Evolutionary conservation across 2,888 invertebrate species (phyloP).

Genomic region (Saturnia japonica): DNA sequence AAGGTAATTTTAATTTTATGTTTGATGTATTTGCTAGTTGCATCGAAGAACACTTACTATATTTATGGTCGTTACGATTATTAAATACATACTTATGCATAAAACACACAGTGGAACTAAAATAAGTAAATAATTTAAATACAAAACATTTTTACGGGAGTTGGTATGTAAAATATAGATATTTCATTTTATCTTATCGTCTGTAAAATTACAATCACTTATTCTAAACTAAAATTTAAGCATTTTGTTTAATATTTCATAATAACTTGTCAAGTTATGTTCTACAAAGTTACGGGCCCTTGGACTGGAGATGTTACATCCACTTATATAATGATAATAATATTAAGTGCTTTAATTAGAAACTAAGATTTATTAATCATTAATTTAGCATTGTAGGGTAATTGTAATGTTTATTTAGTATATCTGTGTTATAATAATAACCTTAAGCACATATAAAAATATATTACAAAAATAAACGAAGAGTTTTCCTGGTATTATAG

Average conservation of each 20-base stretch:
- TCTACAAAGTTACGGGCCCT: constrained; percentile 27
- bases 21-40: not conserved
- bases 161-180: not conserved
- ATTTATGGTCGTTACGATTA: not conserved
- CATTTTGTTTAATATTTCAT: constrained; percentile 29
- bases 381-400: not conserved
- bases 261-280: constrained; percentile 24
- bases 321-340: not conserved
- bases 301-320: constrained; percentile 26
- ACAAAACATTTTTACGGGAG: not conserved
- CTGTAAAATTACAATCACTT: not conserved
- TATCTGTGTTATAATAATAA: not conserved
- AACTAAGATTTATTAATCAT: not conserved
- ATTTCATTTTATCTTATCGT: not conserved
- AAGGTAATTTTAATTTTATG: not conserved
- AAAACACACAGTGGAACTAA: too few species aligned
- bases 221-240: constrained; percentile 17
- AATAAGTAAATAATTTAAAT: too few species aligned
- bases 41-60: not conserved
- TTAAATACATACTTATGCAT: not conserved
- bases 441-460: not conserved
- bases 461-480: not conserved
- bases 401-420: too few species aligned
- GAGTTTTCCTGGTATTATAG: not conserved
- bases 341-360: not conserved